Evolutionary conservation across 37 sponge, comb jelly and placozoan species (phyloP).

Genomic region (Hormiphora californensis): DNA sequence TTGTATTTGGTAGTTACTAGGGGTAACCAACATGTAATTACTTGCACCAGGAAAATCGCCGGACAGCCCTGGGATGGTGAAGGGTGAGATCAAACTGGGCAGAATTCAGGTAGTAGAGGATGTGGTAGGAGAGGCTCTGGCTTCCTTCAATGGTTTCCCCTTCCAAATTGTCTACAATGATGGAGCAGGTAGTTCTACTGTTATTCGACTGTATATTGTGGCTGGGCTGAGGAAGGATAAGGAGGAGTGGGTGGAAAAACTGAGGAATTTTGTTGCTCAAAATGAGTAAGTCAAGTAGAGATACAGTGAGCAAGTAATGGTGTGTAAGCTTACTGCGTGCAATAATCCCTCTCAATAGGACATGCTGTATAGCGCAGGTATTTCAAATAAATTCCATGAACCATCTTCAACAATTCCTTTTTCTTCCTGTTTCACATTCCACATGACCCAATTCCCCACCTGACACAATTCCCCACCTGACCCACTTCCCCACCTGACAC

Average conservation of each 20-base stretch:
- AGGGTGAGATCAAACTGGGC: constrained; percentile 17
- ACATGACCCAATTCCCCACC: too few relatives aligned
- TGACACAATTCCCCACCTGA: too few relatives aligned
- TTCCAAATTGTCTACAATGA: constrained; percentile 49
- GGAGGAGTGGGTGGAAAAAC: constrained; percentile 29
- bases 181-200: neutral
- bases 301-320: too few relatives aligned
- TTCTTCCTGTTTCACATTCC: too few relatives aligned
- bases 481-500: too few relatives aligned
- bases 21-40: too few relatives aligned
- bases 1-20: too few relatives aligned
- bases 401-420: too few relatives aligned
- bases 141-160: constrained; percentile 15
- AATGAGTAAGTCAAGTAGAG: neutral
- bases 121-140: neutral
- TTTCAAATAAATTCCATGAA: too few relatives aligned
- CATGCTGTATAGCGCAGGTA: too few relatives aligned
- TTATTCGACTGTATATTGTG: neutral
- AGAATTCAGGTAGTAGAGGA: constrained; percentile 24
- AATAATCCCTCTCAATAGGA: too few relatives aligned
- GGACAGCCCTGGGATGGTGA: constrained; percentile 1
- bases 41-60: constrained; percentile 1
- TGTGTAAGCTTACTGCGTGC: too few relatives aligned
- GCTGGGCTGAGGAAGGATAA: neutral
- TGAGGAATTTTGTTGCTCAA: neutral